A percentile compares a stretch with the other conserved stretches of the same genome.
Conservation (phyloP, 2,113 vertebrate species). For the Copsychus sechellarum region DNA sequence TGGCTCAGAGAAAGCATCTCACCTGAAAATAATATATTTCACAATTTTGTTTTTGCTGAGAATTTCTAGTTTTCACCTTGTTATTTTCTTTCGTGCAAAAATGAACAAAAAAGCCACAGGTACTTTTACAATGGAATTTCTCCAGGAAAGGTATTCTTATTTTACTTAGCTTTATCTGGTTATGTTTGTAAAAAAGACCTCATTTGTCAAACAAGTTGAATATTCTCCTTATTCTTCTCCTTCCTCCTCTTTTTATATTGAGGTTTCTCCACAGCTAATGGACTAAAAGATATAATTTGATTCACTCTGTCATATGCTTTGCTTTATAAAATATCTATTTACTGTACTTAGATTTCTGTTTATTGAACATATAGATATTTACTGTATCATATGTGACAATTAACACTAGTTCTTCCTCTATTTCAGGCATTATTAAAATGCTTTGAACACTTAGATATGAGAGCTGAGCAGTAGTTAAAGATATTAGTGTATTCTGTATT, state of each 20-base stretch:
- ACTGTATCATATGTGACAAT: background rate
- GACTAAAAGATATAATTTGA: background rate
- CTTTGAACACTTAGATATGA: background rate
- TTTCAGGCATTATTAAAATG: background rate
- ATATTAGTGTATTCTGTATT: background rate
- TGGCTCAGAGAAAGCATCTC: background rate
- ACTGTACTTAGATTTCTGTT: background rate
- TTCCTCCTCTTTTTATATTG: background rate
- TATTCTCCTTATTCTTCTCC: background rate
- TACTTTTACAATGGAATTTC: background rate
- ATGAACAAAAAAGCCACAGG: background rate
- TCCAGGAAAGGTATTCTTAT: background rate
- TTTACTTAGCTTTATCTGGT: background rate
- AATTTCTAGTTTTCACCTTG: background rate
- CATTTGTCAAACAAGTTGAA: background rate
- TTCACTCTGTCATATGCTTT: background rate
- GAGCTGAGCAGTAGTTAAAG: background rate
- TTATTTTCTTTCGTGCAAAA: background rate
- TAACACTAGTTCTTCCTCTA: background rate
- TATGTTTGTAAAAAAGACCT: fast-evolving
- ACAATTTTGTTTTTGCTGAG: background rate
- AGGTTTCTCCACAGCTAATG: background rate
- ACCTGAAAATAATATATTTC: background rate
- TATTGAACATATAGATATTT: background rate
- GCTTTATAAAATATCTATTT: background rate